Percentiles rank a stretch among this genome's conserved stretches.
These are phyloP conservation scores for Pimpla rufipes DNA, from an alignment of 2,888 invertebrate genomes.

Conservation along the genomic window DNA sequence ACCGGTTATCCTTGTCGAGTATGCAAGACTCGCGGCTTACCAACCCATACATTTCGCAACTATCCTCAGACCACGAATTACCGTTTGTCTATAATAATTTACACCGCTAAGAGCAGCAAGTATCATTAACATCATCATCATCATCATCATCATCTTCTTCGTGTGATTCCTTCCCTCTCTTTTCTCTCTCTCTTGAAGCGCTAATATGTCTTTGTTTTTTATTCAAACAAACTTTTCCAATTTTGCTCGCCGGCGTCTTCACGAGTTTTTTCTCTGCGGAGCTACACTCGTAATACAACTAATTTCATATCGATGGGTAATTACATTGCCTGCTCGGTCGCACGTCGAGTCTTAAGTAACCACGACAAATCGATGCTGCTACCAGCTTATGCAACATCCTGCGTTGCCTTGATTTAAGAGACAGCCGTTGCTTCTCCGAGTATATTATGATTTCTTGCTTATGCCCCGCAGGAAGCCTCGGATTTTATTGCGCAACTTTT, in stretches of 20 bases:
- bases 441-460: constrained; percentile 6
- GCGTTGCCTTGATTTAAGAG: constrained; percentile 42
- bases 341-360: constrained; percentile 49
- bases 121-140: not conserved
- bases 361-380: constrained; percentile 51
- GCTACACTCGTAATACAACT: constrained; percentile 23
- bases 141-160: not conserved
- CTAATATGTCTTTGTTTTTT: not conserved
- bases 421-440: not conserved
- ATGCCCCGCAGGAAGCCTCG: not conserved
- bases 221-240: not conserved
- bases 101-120: not conserved
- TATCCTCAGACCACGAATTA: constrained; percentile 44
- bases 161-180: not conserved
- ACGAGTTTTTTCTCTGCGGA: not conserved
- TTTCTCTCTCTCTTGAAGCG: not conserved
- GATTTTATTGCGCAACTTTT: constrained; percentile 16
- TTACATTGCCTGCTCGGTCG: constrained; percentile 42
- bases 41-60: constrained; percentile 45
- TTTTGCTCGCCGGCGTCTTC: not conserved
- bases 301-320: constrained; percentile 52
- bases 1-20: constrained; percentile 63
- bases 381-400: constrained; percentile 58
- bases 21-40: constrained; percentile 29
- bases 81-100: constrained; percentile 45